Conservation (phyloP, 1,140 invertebrate genomes). For the Cylas formicarius region DNA sequence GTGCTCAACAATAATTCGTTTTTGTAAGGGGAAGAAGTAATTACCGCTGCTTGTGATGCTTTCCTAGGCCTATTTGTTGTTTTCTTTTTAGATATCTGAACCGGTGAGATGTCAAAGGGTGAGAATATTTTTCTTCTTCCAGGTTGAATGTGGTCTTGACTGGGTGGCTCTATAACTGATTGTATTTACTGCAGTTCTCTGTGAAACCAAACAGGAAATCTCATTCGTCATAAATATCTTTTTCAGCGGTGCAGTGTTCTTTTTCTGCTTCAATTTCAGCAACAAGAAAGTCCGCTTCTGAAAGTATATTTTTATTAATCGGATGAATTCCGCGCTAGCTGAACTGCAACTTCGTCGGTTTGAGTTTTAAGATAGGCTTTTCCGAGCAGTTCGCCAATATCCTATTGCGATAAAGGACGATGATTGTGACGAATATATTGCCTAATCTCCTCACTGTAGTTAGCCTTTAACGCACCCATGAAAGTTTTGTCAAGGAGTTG, state of each 20-base stretch:
- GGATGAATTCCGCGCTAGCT: slow-evolving; percentile 34
- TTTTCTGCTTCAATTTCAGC: slow-evolving; percentile 6
- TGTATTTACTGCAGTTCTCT: not conserved
- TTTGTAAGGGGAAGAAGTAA: too few species aligned
- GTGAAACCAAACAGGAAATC: slow-evolving; percentile 4
- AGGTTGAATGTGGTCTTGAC: not conserved
- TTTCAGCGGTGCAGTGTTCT: not conserved
- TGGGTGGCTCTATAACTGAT: not conserved
- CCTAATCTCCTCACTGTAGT: slow-evolving; percentile 27
- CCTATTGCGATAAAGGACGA: slow-evolving; percentile 19
- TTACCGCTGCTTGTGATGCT: slow-evolving; percentile 1
- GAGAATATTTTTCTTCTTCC: slow-evolving; percentile 1
- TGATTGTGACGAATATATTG: slow-evolving; percentile 22
- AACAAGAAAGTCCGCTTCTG: slow-evolving; percentile 22
- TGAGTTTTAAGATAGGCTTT: slow-evolving; percentile 30
- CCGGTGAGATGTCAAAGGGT: slow-evolving; percentile 4
- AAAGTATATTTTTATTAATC: slow-evolving; percentile 27
- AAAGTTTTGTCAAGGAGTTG: slow-evolving; percentile 39
- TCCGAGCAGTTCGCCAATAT: slow-evolving; percentile 29
- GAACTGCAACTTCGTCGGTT: slow-evolving; percentile 28
- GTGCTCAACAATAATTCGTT: slow-evolving; percentile 3
- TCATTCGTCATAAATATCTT: not conserved
- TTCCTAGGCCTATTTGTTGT: slow-evolving; percentile 3
- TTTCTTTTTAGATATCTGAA: slow-evolving; percentile 2
- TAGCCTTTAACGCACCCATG: slow-evolving; percentile 29